phyloP scores from a whole-genome alignment of 2,797 vertebrate species.

The Manis javanica region DNA sequence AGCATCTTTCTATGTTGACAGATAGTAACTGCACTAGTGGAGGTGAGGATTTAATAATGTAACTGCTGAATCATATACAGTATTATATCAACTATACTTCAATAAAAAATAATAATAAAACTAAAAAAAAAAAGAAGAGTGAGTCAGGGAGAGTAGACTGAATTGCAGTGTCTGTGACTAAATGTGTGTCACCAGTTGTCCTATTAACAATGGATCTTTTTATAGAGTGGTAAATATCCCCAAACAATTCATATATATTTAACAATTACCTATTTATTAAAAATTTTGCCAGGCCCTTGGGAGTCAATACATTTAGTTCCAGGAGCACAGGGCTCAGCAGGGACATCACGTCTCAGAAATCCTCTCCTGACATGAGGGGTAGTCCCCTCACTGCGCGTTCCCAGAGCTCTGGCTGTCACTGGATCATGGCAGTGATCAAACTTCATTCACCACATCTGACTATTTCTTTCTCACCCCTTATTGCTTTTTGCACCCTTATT shows the following conservation, averaged over 20 bases:
- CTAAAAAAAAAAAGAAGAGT: neutral
- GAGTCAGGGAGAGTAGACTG: accelerated
- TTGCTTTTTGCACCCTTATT: neutral
- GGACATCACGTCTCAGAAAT: accelerated
- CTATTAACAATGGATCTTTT: neutral
- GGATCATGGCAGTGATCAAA: accelerated
- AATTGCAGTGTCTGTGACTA: accelerated
- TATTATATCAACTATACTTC: too few species aligned
- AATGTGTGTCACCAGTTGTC: accelerated
- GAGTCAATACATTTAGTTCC: neutral
- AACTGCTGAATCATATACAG: too few species aligned
- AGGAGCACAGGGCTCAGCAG: accelerated
- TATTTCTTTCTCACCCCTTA: neutral
- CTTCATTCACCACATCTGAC: too few species aligned
- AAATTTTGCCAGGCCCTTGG: neutral
- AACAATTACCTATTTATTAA: neutral
- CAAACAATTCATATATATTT: neutral
- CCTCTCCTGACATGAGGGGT: accelerated
- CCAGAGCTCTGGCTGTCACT: accelerated
- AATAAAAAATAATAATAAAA: too few species aligned
- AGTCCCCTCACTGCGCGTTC: accelerated
- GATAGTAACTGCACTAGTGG: too few species aligned
- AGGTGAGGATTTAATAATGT: too few species aligned
- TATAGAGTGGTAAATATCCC: neutral
- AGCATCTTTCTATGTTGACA: too few species aligned